These are phyloP conservation scores for Pseudococcus viburni DNA, from an alignment of 2,888 invertebrate species.

Conservation along the genomic window DNA sequence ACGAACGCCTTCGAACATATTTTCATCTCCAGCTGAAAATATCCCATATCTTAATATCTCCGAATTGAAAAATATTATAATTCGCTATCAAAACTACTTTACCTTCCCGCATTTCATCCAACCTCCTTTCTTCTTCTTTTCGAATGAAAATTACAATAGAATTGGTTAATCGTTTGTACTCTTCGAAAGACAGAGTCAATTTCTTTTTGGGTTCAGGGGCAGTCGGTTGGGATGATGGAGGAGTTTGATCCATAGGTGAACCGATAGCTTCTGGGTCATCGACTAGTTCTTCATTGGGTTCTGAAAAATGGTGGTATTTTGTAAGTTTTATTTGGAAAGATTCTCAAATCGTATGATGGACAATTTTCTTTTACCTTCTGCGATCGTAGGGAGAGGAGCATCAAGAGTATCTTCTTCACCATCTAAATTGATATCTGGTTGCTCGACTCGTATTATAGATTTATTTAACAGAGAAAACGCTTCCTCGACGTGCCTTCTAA, in stretches of 20 bases:
- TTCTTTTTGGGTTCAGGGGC: slow-evolving; percentile 77
- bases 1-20: slow-evolving; percentile 63
- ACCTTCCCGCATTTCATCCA: slow-evolving; percentile 64
- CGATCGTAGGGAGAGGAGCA: slow-evolving; percentile 69
- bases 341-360: background rate
- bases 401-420: slow-evolving; percentile 81
- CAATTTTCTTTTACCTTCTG: slow-evolving; percentile 66
- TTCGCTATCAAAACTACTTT: background rate
- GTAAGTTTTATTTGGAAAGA: background rate
- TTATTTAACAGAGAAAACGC: slow-evolving; percentile 92
- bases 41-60: background rate
- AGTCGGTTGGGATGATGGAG: background rate
- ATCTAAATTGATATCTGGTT: slow-evolving; percentile 95
- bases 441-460: slow-evolving; percentile 96
- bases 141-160: slow-evolving; percentile 93
- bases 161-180: slow-evolving; percentile 93
- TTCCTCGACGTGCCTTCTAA: slow-evolving; percentile 86
- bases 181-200: slow-evolving; percentile 88
- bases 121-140: slow-evolving; percentile 77
- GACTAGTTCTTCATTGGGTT: slow-evolving; percentile 3
- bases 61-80: background rate
- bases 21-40: slow-evolving; percentile 56
- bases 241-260: background rate
- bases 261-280: slow-evolving; percentile 44
- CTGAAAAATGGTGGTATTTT: background rate